Percentiles rank a stretch among this genome's conserved stretches.
phyloP scores from a whole-genome alignment of 2,888 invertebrate genomes.

The Vanessa cardui region DNA sequence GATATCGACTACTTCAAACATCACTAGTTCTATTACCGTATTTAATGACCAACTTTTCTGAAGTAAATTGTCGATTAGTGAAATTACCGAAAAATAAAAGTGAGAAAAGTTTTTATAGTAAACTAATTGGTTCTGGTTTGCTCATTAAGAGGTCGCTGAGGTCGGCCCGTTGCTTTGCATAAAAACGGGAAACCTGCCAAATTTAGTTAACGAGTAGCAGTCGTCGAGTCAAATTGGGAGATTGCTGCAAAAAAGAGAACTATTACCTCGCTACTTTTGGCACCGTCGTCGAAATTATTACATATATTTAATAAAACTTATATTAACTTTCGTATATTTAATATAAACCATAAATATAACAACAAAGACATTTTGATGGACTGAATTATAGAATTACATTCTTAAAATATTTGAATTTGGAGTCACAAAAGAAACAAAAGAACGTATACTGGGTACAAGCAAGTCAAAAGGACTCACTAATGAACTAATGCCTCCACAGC shows the following conservation, averaged over 20 bases:
- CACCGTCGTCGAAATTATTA: constrained; percentile 20
- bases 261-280: constrained; percentile 11
- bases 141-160: constrained; percentile 34
- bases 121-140: constrained; percentile 36
- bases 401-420: too few species aligned
- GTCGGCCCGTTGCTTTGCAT: constrained; percentile 30
- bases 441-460: too few species aligned
- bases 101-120: constrained; percentile 26
- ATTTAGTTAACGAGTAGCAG: constrained; percentile 35
- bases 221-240: constrained; percentile 35
- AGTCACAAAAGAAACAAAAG: too few species aligned
- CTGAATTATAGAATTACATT: too few species aligned
- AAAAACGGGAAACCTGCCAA: constrained; percentile 39
- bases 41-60: neutral
- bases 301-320: neutral
- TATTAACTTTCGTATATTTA: neutral
- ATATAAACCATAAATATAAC: too few species aligned
- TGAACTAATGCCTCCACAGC: too few species aligned
- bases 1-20: neutral
- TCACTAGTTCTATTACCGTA: neutral
- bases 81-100: neutral
- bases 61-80: neutral
- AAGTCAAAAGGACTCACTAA: too few species aligned
- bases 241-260: constrained; percentile 31
- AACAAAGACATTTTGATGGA: too few species aligned